Conservation (phyloP, 2,113 vertebrate genomes). For the Pollachius pollachius region DNA sequence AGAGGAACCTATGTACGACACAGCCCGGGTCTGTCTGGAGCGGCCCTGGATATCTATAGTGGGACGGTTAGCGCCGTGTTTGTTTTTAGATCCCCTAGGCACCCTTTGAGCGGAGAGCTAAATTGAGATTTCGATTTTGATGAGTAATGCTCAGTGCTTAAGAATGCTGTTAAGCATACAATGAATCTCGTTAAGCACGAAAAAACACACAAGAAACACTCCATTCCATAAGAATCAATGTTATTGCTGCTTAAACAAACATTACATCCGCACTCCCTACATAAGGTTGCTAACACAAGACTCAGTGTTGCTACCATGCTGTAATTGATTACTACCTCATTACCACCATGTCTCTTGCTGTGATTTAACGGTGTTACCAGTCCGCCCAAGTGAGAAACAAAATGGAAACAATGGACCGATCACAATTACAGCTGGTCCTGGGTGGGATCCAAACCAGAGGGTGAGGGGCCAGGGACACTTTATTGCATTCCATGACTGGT, state of each 20-base stretch:
- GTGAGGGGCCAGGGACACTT: conserved; percentile 42
- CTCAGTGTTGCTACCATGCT: not conserved
- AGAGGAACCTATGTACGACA: conserved; percentile 54
- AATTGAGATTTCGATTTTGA: conserved; percentile 30
- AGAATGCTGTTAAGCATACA: not conserved
- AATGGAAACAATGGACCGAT: conserved; percentile 66
- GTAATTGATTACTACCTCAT: not conserved
- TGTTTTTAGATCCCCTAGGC: conserved; percentile 18
- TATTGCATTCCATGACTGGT: not conserved
- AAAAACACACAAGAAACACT: no score
- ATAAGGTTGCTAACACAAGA: no score
- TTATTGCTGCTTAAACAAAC: no score
- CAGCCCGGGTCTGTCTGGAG: conserved; percentile 44
- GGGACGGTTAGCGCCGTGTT: not conserved
- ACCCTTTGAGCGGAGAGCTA: conserved; percentile 34
- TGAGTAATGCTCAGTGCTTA: conserved; percentile 40
- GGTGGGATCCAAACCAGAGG: conserved; percentile 55
- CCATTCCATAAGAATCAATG: no score
- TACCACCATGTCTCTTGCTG: conserved; percentile 25
- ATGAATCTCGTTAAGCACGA: no score
- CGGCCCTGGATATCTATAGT: conserved; percentile 44
- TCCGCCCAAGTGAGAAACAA: conserved; percentile 59
- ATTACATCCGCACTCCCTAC: no score
- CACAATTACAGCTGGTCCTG: conserved; percentile 66
- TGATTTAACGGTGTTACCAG: conserved; percentile 41